These are phyloP conservation scores for Parnassius mnemosyne DNA, from an alignment of 2,888 invertebrate genomes.

Conservation along the genomic window DNA sequence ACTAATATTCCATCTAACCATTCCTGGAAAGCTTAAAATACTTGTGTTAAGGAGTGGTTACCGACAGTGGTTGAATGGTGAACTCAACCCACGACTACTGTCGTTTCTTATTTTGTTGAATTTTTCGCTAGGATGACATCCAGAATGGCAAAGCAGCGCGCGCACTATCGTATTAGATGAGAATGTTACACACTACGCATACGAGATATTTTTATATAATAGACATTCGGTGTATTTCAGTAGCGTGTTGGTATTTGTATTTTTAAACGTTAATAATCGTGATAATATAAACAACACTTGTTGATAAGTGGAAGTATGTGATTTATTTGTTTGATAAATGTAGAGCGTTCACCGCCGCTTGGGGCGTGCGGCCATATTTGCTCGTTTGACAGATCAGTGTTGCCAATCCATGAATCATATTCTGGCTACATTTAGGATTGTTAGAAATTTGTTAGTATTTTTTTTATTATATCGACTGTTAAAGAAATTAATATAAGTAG, in stretches of 20 bases:
- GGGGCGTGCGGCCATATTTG: conserved; percentile 69
- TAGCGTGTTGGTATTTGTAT: conserved; percentile 75
- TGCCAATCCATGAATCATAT: conserved; percentile 12
- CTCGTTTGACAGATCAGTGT: conserved; percentile 29
- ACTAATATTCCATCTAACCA: too few relatives aligned
- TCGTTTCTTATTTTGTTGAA: too few relatives aligned
- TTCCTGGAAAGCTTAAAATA: too few relatives aligned
- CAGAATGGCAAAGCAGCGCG: conserved; percentile 53
- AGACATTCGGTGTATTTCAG: conserved; percentile 69
- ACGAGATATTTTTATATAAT: conserved; percentile 77
- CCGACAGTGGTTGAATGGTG: too few relatives aligned
- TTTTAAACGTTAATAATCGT: conserved; percentile 57
- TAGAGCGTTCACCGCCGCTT: conserved; percentile 57
- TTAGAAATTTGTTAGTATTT: too few relatives aligned
- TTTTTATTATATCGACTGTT: too few relatives aligned
- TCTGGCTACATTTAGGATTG: too few relatives aligned
- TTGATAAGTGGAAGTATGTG: conserved; percentile 58
- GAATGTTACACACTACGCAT: conserved; percentile 68
- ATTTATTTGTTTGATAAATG: conserved; percentile 50
- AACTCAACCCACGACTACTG: too few relatives aligned
- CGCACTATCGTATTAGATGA: conserved; percentile 53
- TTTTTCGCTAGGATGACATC: background rate
- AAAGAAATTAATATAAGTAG: too few relatives aligned
- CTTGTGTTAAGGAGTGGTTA: too few relatives aligned
- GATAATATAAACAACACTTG: conserved; percentile 54